Conservation (phyloP, 1,140 invertebrate genomes). For the Drosophila takahashii region DNA sequence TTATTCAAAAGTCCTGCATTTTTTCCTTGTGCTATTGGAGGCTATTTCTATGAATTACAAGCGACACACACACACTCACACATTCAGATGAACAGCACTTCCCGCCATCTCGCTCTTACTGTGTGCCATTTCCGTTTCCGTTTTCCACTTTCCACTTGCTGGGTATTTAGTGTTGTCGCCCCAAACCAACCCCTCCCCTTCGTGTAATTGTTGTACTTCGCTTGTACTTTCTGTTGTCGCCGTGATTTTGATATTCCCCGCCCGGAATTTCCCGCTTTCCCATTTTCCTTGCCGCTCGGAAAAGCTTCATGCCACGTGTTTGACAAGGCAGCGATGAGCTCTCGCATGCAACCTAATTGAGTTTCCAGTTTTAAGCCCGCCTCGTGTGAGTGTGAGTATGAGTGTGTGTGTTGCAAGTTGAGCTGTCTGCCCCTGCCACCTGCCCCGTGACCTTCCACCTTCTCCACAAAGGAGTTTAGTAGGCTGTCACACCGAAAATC, state of each 20-base stretch:
- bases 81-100: slow-evolving; percentile 14
- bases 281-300: slow-evolving; percentile 4
- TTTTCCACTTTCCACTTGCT: slow-evolving; percentile 80
- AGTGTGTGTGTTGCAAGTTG: slow-evolving; percentile 22
- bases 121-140: slow-evolving; percentile 80
- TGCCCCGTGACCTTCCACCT: not conserved
- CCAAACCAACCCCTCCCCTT: not conserved
- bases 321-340: slow-evolving; percentile 66
- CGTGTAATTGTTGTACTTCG: slow-evolving; percentile 78
- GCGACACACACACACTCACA: slow-evolving; percentile 42
- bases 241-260: slow-evolving; percentile 64
- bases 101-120: slow-evolving; percentile 40
- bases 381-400: slow-evolving; percentile 11
- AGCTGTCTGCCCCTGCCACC: not conserved
- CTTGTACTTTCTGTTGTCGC: slow-evolving; percentile 79
- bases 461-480: slow-evolving; percentile 5
- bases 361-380: slow-evolving; percentile 62
- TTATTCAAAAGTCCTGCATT: not conserved
- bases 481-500: slow-evolving; percentile 16
- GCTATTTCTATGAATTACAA: slow-evolving; percentile 73
- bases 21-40: slow-evolving; percentile 18
- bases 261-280: not conserved
- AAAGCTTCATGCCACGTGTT: slow-evolving; percentile 59
- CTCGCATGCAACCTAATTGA: slow-evolving; percentile 78
- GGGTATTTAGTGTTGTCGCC: slow-evolving; percentile 70